Evolutionary conservation across 64 coral and sea anemone species (phyloP).

Genomic region (Stichodactyla helianthus): DNA sequence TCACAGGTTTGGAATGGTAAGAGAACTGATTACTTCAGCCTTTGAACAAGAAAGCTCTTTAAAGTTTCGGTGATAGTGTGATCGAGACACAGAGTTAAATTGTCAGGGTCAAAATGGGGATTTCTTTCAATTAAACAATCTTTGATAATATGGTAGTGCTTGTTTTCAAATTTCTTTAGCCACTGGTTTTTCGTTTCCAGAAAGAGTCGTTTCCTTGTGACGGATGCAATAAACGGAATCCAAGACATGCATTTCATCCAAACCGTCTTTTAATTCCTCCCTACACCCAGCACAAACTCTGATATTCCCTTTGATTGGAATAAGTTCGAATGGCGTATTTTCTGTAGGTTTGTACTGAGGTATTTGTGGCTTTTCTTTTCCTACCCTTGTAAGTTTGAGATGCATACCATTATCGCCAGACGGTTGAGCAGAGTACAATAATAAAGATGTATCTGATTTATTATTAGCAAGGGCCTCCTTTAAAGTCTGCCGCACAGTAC

Average conservation of each 20-base stretch:
- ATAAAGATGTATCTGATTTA: neutral
- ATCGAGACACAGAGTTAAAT: neutral
- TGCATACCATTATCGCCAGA: neutral
- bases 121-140: neutral
- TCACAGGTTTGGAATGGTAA: neutral
- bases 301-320: constrained; percentile 5
- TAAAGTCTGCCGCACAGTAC: neutral
- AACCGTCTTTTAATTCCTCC: neutral
- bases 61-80: neutral
- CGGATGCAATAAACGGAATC: neutral
- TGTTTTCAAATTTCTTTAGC: neutral
- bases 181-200: neutral
- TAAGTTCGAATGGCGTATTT: neutral
- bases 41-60: neutral
- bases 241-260: neutral
- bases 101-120: neutral
- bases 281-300: neutral
- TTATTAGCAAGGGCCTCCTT: neutral
- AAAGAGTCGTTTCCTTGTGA: constrained; percentile 2
- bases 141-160: neutral
- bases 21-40: neutral
- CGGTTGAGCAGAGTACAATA: constrained; percentile 11
- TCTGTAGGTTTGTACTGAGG: neutral
- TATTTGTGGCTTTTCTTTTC: neutral
- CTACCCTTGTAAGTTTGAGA: neutral